Evolutionary conservation across 1,140 invertebrate species (phyloP).

Genomic region (Halesus radiatus): DNA sequence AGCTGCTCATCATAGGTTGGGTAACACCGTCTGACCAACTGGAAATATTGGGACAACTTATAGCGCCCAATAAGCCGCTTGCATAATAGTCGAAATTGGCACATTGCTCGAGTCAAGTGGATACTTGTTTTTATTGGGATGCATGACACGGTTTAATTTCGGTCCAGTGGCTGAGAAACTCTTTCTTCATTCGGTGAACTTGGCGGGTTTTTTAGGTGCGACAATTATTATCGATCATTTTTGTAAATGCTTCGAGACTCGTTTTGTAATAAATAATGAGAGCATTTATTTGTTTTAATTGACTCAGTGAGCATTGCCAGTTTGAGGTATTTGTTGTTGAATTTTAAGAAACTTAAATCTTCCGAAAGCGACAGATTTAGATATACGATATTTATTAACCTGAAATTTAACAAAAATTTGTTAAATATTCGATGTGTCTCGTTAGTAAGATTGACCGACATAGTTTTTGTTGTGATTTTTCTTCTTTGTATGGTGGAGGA

Average conservation of each 20-base stretch:
- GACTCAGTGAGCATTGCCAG: no score
- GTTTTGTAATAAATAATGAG: neutral
- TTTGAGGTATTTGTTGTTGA: no score
- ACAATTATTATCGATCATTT: neutral
- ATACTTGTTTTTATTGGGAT: conserved; percentile 7
- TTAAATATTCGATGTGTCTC: no score
- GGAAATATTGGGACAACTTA: conserved; percentile 10
- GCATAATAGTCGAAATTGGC: neutral
- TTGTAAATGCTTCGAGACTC: neutral
- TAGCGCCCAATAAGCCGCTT: neutral
- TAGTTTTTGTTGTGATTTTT: no score
- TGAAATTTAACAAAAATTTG: no score
- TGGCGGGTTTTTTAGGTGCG: no score
- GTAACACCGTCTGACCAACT: neutral
- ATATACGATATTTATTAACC: no score
- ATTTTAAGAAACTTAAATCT: no score
- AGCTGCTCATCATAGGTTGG: neutral
- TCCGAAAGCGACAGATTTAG: no score
- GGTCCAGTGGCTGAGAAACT: conserved; percentile 1
- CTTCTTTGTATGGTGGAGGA: no score
- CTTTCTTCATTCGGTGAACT: neutral
- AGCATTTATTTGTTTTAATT: neutral
- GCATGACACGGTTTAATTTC: conserved; percentile 6
- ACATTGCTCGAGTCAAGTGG: neutral
- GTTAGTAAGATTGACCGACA: no score